Evolutionary conservation across 2,888 invertebrate species (phyloP), one percentile per base, ranked within the genome.

Genomic region (Hypomecis atomaria): DNA sequence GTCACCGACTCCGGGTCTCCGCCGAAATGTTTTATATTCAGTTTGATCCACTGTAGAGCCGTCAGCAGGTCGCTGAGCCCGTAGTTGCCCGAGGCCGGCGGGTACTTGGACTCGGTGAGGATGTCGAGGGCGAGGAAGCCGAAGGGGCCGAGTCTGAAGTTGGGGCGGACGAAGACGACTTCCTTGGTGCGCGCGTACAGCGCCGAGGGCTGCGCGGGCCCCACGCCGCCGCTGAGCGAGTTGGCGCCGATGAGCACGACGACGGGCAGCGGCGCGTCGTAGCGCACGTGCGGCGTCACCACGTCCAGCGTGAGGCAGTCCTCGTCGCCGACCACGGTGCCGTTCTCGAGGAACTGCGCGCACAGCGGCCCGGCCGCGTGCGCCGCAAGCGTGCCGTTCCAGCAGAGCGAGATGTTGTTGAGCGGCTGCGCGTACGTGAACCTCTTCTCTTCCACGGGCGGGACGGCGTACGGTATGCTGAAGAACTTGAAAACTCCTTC

Each of bases 241-340:
- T 97, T 96, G 0, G 97, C 95, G 0, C 97, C 97, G 62, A 98
- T 95, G 67, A 97, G 91, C 0, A 98, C 96, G 50, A 98, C 95
- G 0, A 98, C 97, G 0, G 97, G 97, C 62, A 97, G 83, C 0
- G 96, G 97, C 13, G 94, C 94, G 72, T 96, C 95, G 78, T 97
- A 97, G 52, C 96, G 93, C 4, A 97, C 95, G 70, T 96, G 95
- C 0, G 98, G 97, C 0, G 97, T 97, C 40, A 96, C 95, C 0
- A 98, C 94, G 77, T 98, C 97, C 7, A 98, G 86, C 13, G 96
- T 96, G 43, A 98, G 89, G 74, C 98, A 98, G 83, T 98, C 96
- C 84, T 98, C 98, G 4, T 92, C 89, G 0, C 97, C 97, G n/a
- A 93, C 90, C 11, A 94, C 88, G 0, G 94, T 94, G 33, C 95